Evolutionary conservation across 2,888 invertebrate species (phyloP).

Genomic region (Cosmia pyralina): DNA sequence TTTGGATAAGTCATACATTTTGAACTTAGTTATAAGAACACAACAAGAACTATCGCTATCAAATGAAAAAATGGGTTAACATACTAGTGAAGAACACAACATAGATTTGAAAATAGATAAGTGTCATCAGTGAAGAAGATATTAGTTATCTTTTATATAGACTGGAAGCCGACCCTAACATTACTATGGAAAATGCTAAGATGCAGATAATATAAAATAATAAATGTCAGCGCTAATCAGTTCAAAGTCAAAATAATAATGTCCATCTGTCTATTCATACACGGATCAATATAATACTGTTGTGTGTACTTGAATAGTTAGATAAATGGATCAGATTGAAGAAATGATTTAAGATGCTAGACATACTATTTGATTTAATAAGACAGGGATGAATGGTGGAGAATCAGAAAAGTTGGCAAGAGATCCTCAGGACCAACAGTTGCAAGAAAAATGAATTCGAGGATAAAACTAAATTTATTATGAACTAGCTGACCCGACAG

Average conservation of each 20-base stretch:
- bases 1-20: background rate
- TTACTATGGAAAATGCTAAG: background rate
- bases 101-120: background rate
- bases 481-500: too few species aligned
- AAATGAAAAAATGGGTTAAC: background rate
- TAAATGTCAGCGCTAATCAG: slow-evolving; percentile 18
- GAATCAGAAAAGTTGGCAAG: background rate
- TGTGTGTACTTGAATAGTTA: slow-evolving; percentile 13
- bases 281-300: slow-evolving; percentile 34
- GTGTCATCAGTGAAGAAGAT: background rate
- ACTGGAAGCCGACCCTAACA: background rate
- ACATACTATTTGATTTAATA: background rate
- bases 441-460: background rate
- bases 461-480: background rate
- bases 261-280: slow-evolving; percentile 42
- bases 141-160: background rate
- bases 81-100: background rate
- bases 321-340: slow-evolving; percentile 21
- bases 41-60: background rate
- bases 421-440: background rate
- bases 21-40: background rate
- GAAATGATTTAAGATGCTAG: background rate
- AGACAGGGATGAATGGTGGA: background rate
- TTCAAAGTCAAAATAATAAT: slow-evolving; percentile 52
- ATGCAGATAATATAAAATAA: background rate